Conservation (phyloP, 53 echinoderm and acorn worm species). For the Apostichopus leukothele region DNA sequence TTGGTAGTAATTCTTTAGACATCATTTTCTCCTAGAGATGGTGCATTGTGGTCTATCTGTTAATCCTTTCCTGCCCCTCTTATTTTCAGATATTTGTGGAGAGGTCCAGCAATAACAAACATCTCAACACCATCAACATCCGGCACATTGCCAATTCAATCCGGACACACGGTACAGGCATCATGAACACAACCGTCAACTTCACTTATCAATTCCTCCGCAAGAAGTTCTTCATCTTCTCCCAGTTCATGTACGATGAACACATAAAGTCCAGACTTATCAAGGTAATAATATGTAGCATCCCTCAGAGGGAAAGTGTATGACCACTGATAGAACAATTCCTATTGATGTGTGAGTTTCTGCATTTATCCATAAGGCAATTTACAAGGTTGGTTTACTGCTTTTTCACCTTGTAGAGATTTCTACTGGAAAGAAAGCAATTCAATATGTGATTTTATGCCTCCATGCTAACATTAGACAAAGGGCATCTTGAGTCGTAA, state of each 20-base stretch:
- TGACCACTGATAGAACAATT: no score
- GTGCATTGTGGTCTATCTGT: no score
- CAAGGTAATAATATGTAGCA: constrained; percentile 56
- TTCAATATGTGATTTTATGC: no score
- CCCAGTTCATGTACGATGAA: constrained; percentile 99
- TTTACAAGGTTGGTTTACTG: no score
- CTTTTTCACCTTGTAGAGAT: no score
- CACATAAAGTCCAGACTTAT: constrained; percentile 99
- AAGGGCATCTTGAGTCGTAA: no score
- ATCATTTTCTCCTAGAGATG: not conserved
- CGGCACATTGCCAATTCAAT: constrained; percentile 98
- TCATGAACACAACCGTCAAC: constrained; percentile 99
- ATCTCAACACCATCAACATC: constrained; percentile 99
- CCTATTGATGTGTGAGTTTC: no score
- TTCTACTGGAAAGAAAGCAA: no score
- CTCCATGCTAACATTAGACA: no score
- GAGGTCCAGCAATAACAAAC: constrained; percentile 97
- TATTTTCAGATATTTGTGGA: constrained; percentile 88
- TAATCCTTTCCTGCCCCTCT: not conserved
- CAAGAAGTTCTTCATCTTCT: constrained; percentile 99
- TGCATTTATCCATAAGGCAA: no score
- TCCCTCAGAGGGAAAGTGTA: no score
- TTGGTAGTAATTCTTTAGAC: not conserved
- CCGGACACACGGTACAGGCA: constrained; percentile 98
- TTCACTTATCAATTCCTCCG: constrained; percentile 97